Evolutionary conservation across 2,888 invertebrate genomes (phyloP).

Genomic region (Hecatera dysodea): DNA sequence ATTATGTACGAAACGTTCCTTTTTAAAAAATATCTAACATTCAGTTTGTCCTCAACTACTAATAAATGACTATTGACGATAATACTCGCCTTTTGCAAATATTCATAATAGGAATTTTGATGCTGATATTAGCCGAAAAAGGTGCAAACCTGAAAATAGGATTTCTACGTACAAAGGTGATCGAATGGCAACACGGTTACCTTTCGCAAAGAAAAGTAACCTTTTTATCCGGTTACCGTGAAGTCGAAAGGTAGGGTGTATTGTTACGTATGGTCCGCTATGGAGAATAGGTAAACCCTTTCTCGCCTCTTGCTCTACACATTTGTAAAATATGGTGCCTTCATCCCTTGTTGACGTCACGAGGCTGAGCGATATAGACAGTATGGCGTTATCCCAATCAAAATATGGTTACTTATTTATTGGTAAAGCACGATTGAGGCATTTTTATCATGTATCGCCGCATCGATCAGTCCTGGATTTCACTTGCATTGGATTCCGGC

Average conservation of each 20-base stretch:
- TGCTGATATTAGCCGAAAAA: not conserved
- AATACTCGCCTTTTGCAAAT: not conserved
- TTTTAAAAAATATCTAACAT: too few species aligned
- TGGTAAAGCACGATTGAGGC: too few species aligned
- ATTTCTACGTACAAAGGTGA: conserved; percentile 10
- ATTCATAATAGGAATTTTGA: not conserved
- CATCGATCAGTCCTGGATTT: not conserved
- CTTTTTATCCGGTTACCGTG: conserved; percentile 19
- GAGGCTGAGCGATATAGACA: not conserved
- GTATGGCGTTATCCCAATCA: not conserved
- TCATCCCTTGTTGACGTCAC: conserved; percentile 29
- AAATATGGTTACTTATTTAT: not conserved
- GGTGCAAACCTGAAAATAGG: conserved; percentile 6
- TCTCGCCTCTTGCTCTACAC: not conserved
- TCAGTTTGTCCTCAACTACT: not conserved
- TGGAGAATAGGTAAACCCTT: conserved; percentile 3
- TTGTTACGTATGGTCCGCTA: conserved; percentile 11
- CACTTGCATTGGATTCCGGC: not conserved
- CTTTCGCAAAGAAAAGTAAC: conserved; percentile 21
- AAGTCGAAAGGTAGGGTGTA: conserved; percentile 13
- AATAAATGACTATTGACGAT: not conserved
- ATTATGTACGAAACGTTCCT: too few species aligned
- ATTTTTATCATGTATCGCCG: too few species aligned
- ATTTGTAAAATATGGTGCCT: not conserved
- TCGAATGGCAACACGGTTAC: conserved; percentile 25